Evolutionary conservation across 1,140 invertebrate genomes (phyloP), one percentile per base, ranked within the genome.

Genomic region (Mamestra configurata): DNA sequence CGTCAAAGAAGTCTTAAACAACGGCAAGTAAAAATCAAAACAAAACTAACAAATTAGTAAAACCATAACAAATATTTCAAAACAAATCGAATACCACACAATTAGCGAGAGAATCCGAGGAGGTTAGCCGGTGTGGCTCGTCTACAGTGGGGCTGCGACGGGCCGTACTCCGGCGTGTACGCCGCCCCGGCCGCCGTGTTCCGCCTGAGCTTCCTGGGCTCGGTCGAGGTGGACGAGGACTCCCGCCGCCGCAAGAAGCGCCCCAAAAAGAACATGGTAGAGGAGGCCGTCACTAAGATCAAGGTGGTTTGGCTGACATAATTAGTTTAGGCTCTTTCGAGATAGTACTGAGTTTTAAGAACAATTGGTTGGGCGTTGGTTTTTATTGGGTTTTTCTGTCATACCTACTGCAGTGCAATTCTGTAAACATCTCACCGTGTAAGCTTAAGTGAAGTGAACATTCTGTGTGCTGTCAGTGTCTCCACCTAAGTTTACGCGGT

Each of bases 221-320:
- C 97, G 84, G 97, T 98, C 93, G 97, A 98, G 95, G 97, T 98
- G 88, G 97, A 98, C 90, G 97, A 98, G 96, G 97, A 97, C 93
- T 96, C 96, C 91, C 95, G 96, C 79, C 96, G 97, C 83, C 94
- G 96, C 82, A 96, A 97, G 90, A 97, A 97, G 94, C 95, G 97
- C 86, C 97, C 97, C 95, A 98, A 98, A 97, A 98, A 98, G 96
- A 97, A 97, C 95, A 98, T 98, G 97, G 99, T 99, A 84, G 98
- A 99, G 96, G 98, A 99, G 95, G 98, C 99, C 88, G 98, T 99
- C 89, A 98, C 97, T 89, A 98, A 98, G 96, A 98, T 99, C 88
- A 99, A 99, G 98, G 98, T 99, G 96, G 88, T 88, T 87, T 88
- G 84, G 85, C 83, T 70, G 83, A 75, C 84, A 49, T 71, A 27